Evolutionary conservation across 1,140 invertebrate genomes (phyloP), one percentile per base, ranked within the genome.

Genomic region (Drosophila ambigua): DNA sequence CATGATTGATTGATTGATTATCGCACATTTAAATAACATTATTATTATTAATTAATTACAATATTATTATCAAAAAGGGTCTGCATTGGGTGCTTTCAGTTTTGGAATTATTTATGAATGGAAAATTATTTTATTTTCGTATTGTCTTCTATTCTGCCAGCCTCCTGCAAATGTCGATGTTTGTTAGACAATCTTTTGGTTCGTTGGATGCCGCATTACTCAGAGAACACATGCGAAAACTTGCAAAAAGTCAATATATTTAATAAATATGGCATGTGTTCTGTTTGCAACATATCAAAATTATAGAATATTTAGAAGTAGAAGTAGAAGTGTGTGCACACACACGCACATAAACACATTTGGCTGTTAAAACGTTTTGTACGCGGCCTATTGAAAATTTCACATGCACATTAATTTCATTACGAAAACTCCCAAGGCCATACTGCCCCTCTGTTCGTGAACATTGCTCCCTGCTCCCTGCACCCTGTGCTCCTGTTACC

Each of bases 371-470:
- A 72, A 78, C 31, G 76, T 76, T 83, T 83, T 58, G 51, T 46
- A 39, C 59, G 45, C 52, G 49, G 66, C 11, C 66, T 63, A 80
- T 80, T 80, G 77, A 80, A 72, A 80, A 64, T 83, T 83, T 83
- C 62, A 67, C 62, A 79, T 68, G 77, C 79, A 75, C 75, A 83
- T 83, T 83, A 83, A 83, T 83, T 83, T 55, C 75, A 62, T 83
- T 83, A 78, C 72, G 57, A 69, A 79, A 83, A 83, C 71, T 79
- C 71, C 61, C 79, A 83, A 83, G 79, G 79, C 79, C 79, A 82
- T 71, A 57, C 48, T 67, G 77, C 72, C 74, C 74, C 73, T 53
- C 28, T 55, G 31, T 44, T 54, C 9, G 11, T 11, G 31, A 4
- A 11, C 31, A 11, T 3, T 35, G 31, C 9, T 11, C 9, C 31